phyloP scores from a whole-genome alignment of 2,113 vertebrate species.

The Antechinus stuartii region DNA sequence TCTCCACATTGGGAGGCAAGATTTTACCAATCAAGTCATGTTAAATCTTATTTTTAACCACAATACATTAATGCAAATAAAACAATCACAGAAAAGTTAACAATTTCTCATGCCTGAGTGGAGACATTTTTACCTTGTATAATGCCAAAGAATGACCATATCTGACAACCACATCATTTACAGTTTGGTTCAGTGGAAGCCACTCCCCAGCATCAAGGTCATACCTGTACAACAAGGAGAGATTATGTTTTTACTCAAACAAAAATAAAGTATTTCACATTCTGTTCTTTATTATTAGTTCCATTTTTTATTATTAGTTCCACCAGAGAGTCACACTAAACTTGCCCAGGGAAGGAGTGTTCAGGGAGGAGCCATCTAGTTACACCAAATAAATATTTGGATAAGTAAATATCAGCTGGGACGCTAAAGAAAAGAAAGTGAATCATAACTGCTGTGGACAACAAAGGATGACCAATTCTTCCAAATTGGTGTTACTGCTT shows the following conservation, averaged over 20 bases:
- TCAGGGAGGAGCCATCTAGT: not conserved
- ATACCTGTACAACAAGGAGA: constrained; percentile 86
- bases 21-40: constrained; percentile 42
- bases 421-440: not conserved
- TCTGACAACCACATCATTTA: constrained; percentile 90
- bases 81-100: constrained; percentile 20
- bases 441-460: not conserved
- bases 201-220: constrained; percentile 91
- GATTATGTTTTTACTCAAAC: constrained; percentile 61
- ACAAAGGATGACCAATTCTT: not conserved
- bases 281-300: constrained; percentile 52
- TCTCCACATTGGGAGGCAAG: not conserved
- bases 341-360: not conserved
- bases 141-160: constrained; percentile 95
- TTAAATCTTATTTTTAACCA: constrained; percentile 18
- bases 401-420: not conserved
- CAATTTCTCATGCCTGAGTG: constrained; percentile 14
- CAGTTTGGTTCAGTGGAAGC: constrained; percentile 89
- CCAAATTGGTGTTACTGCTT: not conserved
- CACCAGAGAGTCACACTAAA: constrained; percentile 34
- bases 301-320: constrained; percentile 47
- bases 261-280: constrained; percentile 43
- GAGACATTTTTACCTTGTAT: constrained; percentile 85
- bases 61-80: constrained; percentile 16
- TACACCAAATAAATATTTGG: constrained; percentile 26